These are phyloP conservation scores for Bombus confusus DNA, from an alignment of 1,140 invertebrate genomes.

Conservation along the genomic window DNA sequence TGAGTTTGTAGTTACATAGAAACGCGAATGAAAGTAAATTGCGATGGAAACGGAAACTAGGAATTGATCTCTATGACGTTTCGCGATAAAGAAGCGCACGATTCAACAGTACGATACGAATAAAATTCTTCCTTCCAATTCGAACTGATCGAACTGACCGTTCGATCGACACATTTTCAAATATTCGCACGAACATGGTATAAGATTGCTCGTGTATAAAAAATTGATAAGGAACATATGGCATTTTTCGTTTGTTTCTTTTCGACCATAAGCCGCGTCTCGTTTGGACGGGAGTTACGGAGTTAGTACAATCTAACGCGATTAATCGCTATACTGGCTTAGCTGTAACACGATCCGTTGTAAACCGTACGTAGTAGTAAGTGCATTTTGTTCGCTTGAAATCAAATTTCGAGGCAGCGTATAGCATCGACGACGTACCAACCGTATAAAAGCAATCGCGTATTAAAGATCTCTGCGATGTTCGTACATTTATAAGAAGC, in stretches of 20 bases:
- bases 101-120: neutral
- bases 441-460: too few species aligned
- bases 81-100: neutral
- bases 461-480: neutral
- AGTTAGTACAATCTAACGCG: conserved; percentile 25
- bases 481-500: conserved; percentile 1
- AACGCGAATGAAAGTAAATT: neutral
- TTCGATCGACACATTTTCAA: too few species aligned
- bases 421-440: too few species aligned
- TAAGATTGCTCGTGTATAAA: neutral
- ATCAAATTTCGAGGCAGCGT: too few species aligned
- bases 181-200: neutral
- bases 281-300: neutral
- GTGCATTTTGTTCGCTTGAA: neutral
- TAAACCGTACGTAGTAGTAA: conserved; percentile 11
- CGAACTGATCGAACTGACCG: too few species aligned
- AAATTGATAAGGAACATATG: neutral
- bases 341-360: conserved; percentile 38
- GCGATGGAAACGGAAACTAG: neutral
- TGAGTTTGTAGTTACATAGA: too few species aligned
- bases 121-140: neutral
- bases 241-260: neutral
- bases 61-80: neutral
- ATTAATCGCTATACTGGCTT: conserved; percentile 31
- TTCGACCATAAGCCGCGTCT: neutral